Conservation (phyloP, 2,113 vertebrate genomes). For the Callipepla squamata region DNA sequence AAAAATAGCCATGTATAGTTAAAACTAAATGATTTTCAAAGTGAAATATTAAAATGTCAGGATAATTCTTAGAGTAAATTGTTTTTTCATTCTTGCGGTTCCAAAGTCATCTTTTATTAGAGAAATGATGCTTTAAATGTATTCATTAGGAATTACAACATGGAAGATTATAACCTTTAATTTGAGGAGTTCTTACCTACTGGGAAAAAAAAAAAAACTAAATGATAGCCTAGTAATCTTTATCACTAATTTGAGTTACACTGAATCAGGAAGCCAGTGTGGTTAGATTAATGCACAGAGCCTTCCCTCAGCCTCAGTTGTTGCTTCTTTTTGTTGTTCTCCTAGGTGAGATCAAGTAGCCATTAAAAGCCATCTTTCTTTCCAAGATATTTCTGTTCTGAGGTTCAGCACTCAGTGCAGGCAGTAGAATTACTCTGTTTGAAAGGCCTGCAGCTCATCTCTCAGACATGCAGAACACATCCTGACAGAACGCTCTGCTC, state of each 20-base stretch:
- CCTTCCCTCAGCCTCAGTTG: not conserved
- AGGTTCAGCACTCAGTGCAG: not conserved
- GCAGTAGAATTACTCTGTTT: not conserved
- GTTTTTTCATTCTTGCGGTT: not conserved
- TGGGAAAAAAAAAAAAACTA: not conserved
- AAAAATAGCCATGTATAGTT: not conserved
- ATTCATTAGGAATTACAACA: slow-evolving; percentile 9
- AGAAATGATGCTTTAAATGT: not conserved
- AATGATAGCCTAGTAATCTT: not conserved
- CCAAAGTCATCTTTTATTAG: not conserved
- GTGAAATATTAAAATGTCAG: slow-evolving; percentile 9
- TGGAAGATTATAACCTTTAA: not conserved
- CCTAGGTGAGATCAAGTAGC: not conserved
- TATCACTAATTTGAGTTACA: not conserved
- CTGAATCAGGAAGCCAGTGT: not conserved
- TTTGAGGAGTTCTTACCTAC: not conserved
- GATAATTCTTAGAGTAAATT: not conserved
- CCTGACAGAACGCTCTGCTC: not conserved
- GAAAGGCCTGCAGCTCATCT: not conserved
- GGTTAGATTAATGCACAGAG: no score
- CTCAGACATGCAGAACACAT: not conserved
- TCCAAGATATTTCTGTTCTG: not conserved
- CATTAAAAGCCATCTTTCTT: not conserved
- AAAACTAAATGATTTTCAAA: not conserved
- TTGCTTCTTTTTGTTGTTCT: not conserved